Percentiles rank a stretch among this genome's conserved stretches.
phyloP scores from a whole-genome alignment of 1,140 invertebrate species.

The Drosophila miranda region DNA sequence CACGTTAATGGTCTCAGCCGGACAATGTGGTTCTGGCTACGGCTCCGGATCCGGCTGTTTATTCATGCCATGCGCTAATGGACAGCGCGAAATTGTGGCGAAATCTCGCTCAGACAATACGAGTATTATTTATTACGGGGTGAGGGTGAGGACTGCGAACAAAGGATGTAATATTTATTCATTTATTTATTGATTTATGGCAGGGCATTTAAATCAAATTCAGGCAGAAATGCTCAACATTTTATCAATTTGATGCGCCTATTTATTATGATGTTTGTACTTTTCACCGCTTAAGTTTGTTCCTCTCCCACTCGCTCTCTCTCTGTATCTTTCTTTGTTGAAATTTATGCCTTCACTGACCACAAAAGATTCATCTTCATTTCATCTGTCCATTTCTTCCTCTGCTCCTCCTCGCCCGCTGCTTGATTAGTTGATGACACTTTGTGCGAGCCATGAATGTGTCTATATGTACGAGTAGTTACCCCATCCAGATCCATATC shows the following conservation, averaged over 20 bases:
- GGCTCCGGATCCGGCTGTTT: constrained; percentile 33
- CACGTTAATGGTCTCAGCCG: constrained; percentile 60
- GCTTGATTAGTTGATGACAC: constrained; percentile 78
- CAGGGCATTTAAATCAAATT: constrained; percentile 67
- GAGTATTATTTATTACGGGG: constrained; percentile 68
- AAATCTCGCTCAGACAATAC: constrained; percentile 37
- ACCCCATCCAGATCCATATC: constrained; percentile 1
- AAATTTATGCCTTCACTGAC: constrained; percentile 69
- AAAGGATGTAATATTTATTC: constrained; percentile 72
- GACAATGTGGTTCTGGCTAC: constrained; percentile 22
- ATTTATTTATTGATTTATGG: constrained; percentile 73
- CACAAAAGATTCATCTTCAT: constrained; percentile 75
- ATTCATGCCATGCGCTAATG: constrained; percentile 69
- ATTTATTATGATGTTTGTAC: constrained; percentile 72
- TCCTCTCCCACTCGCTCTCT: not conserved
- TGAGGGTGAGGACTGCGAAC: constrained; percentile 27
- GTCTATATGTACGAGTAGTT: not conserved
- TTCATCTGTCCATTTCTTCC: constrained; percentile 36
- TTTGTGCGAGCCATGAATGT: constrained; percentile 39
- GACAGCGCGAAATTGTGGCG: constrained; percentile 59
- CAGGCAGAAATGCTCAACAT: constrained; percentile 49
- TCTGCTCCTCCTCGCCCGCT: constrained; percentile 21
- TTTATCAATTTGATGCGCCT: constrained; percentile 74
- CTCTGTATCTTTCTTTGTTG: not conserved
- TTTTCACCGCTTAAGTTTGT: constrained; percentile 36